phyloP scores from a whole-genome alignment of 2,888 invertebrate species.

The Metopia argyrocephala region DNA sequence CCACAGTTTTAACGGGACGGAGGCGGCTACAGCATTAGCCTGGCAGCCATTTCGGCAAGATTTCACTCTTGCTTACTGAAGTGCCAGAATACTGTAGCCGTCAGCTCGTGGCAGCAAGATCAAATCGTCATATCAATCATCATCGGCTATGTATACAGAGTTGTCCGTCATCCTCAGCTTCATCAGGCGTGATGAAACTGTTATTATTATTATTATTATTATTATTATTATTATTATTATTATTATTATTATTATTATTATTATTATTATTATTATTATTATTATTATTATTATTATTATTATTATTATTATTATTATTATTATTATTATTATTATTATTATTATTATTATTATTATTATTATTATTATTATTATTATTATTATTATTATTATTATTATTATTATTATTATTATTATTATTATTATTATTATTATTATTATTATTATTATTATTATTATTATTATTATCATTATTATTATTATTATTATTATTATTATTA shows the following conservation, averaged over 20 bases:
- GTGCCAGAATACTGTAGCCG: no score
- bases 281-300: background rate
- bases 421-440: background rate
- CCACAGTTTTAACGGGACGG: no score
- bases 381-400: background rate
- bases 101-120: no score
- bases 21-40: no score
- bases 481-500: background rate
- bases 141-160: no score
- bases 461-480: background rate
- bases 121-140: no score
- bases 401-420: background rate
- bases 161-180: no score
- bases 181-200: no score
- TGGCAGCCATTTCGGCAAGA: no score
- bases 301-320: background rate
- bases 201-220: no score
- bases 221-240: no score
- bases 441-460: background rate
- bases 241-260: background rate
- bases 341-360: background rate
- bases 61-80: no score
- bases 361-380: background rate
- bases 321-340: background rate
- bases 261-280: background rate